A percentile compares a stretch with the other conserved stretches of the same genome.
phyloP scores from a whole-genome alignment of 2,888 invertebrate species.

The Nomada goodeniana region DNA sequence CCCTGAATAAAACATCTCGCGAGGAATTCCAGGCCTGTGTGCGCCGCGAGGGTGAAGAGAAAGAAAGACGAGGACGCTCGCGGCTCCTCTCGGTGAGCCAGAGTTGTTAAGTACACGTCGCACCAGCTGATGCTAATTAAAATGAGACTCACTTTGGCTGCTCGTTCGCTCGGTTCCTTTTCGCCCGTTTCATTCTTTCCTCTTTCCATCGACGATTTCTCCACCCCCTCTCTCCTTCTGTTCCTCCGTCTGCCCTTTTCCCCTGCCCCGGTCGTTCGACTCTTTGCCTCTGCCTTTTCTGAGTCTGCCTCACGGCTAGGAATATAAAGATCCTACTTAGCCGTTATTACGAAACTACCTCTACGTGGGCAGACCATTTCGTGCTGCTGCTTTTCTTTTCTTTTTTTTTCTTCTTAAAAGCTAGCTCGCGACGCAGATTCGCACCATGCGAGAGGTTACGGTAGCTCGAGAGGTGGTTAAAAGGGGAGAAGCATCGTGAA shows the following conservation, averaged over 20 bases:
- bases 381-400: constrained; percentile 76
- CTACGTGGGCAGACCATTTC: constrained; percentile 79
- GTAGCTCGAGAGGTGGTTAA: too few species aligned
- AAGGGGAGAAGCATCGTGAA: not conserved
- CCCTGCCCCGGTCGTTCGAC: not conserved
- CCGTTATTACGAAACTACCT: constrained; percentile 81
- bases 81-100: constrained; percentile 55
- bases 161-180: constrained; percentile 69
- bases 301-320: constrained; percentile 80
- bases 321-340: constrained; percentile 84
- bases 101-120: constrained; percentile 83
- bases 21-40: constrained; percentile 77
- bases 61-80: constrained; percentile 49
- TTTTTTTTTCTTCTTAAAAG: constrained; percentile 16
- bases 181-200: constrained; percentile 60
- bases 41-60: constrained; percentile 64
- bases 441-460: constrained; percentile 15
- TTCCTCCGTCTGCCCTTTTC: not conserved
- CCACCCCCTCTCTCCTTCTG: not conserved
- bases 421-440: constrained; percentile 17
- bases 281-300: constrained; percentile 19
- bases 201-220: not conserved
- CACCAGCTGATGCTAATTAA: constrained; percentile 84
- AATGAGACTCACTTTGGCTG: constrained; percentile 80
- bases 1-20: constrained; percentile 83